Base-by-base conservation (phyloP, 2,888 invertebrate species). In the Lamellibrachia satsuma region DNA sequence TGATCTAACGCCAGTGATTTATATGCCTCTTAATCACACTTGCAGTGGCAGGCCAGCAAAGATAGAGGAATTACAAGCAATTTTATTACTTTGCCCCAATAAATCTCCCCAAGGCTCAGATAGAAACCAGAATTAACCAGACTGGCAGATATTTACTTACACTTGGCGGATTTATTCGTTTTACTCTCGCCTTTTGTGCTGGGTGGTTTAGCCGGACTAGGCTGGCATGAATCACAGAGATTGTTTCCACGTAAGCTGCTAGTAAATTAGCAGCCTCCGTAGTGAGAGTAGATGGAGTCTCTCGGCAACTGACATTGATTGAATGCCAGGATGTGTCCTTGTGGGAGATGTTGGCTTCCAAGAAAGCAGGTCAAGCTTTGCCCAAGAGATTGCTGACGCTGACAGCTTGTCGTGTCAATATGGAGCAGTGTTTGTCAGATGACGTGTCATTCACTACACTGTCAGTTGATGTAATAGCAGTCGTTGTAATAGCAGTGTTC, bases 51-150 rank as follows among this genome's bases (percentile, higher is more conserved):
- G 75, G 75, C 75, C 75, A 22, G 75, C 75, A 75, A 75, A 75
- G 75, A 75, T 75, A 75, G 75, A 75, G 75, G 75, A 75, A 75
- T 75, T 75, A 75, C 75, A 75, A 75, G n/a, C 75, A 75, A 75
- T 75, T 75, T 75, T 75, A 75, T 75, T 75, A 75, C 75, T 75
- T 75, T 75, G 75, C 75, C 75, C 75, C n/a, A 75, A 75, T 75
- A 75, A 75, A 75, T 75, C 75, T 75, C 75, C 75, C 22, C 22
- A 22, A 22, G 75, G 60, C n/a, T 75, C 75, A n/a, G 75, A 75
- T 75, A 75, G 75, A 75, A 75, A 75, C 75, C 75, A 75, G 75
- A 75, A 75, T 75, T 75, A 75, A 75, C 75, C 75, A 22, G 75
- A n/a, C 75, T 75, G 75, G 75, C 75, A 75, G 75, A 75, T 75